Evolutionary conservation across 2,113 vertebrate species (phyloP).

Genomic region (Neofelis nebulosa): DNA sequence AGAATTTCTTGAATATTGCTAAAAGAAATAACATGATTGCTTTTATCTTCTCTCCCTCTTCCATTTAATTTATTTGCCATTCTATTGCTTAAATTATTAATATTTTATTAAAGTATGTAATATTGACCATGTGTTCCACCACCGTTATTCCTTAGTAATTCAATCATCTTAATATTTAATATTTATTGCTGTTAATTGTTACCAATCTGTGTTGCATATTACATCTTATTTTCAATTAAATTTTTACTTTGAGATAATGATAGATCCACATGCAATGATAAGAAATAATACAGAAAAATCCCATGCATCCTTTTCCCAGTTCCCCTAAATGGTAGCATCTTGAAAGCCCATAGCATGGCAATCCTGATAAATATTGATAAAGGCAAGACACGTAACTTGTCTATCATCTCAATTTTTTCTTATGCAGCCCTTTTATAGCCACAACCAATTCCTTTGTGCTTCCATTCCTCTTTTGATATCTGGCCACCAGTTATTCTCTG

Average conservation of each 20-base stretch:
- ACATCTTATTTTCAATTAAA: background rate
- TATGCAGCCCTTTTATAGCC: rapidly evolving
- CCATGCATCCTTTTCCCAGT: background rate
- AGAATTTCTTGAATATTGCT: background rate
- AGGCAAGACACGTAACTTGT: background rate
- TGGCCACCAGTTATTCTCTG: background rate
- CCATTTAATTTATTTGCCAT: background rate
- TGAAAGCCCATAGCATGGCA: background rate
- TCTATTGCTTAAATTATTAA: background rate
- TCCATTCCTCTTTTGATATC: background rate
- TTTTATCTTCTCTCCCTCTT: background rate
- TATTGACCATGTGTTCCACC: background rate
- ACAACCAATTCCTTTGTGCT: background rate
- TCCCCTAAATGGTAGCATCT: background rate
- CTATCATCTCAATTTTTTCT: background rate
- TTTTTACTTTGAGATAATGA: background rate
- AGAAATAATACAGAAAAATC: background rate
- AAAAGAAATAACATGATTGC: background rate
- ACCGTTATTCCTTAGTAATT: background rate
- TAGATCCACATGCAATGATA: background rate
- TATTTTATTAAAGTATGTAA: background rate
- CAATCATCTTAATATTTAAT: background rate
- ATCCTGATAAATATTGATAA: background rate
- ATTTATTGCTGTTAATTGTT: background rate
- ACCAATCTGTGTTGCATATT: background rate